Evolutionary conservation across 1,140 invertebrate species (phyloP).

Genomic region (Cherax quadricarinatus): DNA sequence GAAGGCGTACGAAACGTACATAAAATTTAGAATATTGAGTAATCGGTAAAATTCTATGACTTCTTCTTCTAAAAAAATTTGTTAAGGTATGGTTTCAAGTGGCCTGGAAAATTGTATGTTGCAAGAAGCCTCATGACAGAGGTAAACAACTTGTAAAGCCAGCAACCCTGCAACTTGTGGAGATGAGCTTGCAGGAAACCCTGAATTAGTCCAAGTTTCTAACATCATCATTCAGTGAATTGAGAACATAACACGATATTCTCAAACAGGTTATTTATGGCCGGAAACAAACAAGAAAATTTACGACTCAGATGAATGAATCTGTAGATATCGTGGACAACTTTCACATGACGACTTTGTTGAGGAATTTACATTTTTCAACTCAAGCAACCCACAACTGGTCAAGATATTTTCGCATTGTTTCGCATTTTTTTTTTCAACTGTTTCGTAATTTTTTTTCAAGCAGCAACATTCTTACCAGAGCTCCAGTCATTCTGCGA

Average conservation of each 20-base stretch:
- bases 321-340: neutral
- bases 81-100: neutral
- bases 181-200: constrained; percentile 2
- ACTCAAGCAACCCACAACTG: constrained; percentile 20
- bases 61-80: neutral
- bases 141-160: constrained; percentile 13
- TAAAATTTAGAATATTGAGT: constrained; percentile 35
- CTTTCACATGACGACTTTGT: neutral
- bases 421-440: neutral
- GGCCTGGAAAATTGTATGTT: constrained; percentile 33
- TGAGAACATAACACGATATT: constrained; percentile 34
- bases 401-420: constrained; percentile 7
- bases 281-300: constrained; percentile 16
- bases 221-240: constrained; percentile 9
- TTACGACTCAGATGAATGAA: neutral
- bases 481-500: constrained; percentile 37
- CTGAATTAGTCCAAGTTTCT: constrained; percentile 37
- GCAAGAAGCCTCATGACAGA: constrained; percentile 42
- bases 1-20: constrained; percentile 34
- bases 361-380: neutral
- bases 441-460: too few species aligned
- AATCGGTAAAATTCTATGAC: constrained; percentile 16
- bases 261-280: constrained; percentile 5
- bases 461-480: constrained; percentile 41
- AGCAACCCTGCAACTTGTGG: neutral